Evolutionary conservation across 2,113 vertebrate species (phyloP).

Genomic region (Grantiella picta): DNA sequence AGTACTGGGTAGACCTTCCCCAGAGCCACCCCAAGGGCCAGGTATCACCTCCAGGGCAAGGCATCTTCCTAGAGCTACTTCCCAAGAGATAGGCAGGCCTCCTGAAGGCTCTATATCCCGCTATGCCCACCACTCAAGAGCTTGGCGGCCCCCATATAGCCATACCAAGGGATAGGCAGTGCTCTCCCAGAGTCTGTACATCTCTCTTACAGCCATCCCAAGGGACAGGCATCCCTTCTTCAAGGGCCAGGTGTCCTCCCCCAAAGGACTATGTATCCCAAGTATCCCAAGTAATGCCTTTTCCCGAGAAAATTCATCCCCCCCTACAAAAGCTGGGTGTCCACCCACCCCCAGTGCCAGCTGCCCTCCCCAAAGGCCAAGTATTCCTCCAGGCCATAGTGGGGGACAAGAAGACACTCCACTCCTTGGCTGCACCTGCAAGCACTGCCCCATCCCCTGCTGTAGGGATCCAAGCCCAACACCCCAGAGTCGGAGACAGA

Average conservation of each 20-base stretch:
- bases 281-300: rapidly evolving
- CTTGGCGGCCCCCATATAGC: background rate
- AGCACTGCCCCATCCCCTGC: rapidly evolving
- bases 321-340: rapidly evolving
- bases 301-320: background rate
- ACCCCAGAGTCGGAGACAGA: background rate
- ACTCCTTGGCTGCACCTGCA: background rate
- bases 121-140: background rate
- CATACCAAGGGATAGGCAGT: background rate
- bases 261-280: background rate
- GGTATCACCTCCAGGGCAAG: background rate
- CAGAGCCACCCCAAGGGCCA: background rate
- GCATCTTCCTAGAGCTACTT: background rate
- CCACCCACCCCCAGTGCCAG: rapidly evolving
- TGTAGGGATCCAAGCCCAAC: background rate
- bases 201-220: too few species aligned
- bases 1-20: too few species aligned
- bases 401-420: background rate
- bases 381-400: background rate
- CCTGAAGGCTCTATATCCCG: background rate
- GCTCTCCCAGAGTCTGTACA: background rate
- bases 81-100: background rate
- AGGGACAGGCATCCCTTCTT: background rate
- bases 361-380: background rate
- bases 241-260: background rate